These are phyloP conservation scores for Drosophila trapezifrons DNA, from an alignment of 1,140 invertebrate genomes.

Conservation along the genomic window DNA sequence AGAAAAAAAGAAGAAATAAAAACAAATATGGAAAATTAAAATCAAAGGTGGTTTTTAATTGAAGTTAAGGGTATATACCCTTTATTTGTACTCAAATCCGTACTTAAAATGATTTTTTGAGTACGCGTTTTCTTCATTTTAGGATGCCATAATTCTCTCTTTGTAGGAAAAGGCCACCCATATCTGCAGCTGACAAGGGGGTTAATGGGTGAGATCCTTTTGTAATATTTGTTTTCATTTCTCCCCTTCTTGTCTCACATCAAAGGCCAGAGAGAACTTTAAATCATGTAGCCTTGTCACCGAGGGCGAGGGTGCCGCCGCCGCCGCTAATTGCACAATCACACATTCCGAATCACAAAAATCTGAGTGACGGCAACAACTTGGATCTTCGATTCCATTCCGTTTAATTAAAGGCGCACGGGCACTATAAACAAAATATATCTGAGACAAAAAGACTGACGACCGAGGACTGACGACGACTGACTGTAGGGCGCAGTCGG, in stretches of 20 bases:
- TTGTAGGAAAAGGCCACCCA: neutral
- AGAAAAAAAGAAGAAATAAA: constrained; percentile 43
- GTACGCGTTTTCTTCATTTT: too few species aligned
- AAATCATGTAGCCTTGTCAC: constrained; percentile 72
- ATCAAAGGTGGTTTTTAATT: constrained; percentile 2
- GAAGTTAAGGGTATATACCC: too few species aligned
- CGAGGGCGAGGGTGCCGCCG: constrained; percentile 13
- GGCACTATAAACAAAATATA: constrained; percentile 69
- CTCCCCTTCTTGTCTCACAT: constrained; percentile 27
- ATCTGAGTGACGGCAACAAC: constrained; percentile 68
- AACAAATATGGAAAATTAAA: constrained; percentile 30
- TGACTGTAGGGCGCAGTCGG: constrained; percentile 39
- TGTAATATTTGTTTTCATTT: too few species aligned
- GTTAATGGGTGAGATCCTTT: constrained; percentile 9
- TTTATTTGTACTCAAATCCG: too few species aligned
- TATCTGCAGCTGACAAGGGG: neutral
- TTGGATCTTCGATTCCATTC: constrained; percentile 57
- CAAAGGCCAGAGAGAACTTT: constrained; percentile 56
- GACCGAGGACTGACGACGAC: constrained; percentile 23
- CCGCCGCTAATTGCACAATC: constrained; percentile 75
- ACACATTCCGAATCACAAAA: constrained; percentile 54
- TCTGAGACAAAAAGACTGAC: constrained; percentile 43
- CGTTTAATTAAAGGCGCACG: constrained; percentile 75
- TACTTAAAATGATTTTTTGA: too few species aligned
- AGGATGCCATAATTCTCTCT: too few species aligned